Evolutionary conservation across 2,888 invertebrate species (phyloP).

Genomic region (Meiosimyza platycephala): DNA sequence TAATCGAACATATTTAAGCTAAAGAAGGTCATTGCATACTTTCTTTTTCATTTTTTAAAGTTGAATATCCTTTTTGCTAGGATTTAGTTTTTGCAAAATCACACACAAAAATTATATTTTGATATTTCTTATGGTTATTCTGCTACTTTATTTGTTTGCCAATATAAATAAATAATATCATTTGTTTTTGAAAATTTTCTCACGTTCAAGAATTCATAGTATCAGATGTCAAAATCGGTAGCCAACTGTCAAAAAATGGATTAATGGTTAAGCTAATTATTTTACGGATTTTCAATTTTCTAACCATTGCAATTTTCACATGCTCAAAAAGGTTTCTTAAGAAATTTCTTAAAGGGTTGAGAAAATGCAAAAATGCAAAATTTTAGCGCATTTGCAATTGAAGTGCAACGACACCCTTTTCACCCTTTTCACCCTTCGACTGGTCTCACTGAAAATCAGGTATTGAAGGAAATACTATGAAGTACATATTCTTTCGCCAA

Average conservation of each 20-base stretch:
- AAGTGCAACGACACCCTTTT: background rate
- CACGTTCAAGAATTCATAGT: constrained; percentile 15
- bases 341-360: constrained; percentile 1
- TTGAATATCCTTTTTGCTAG: too few relatives aligned
- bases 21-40: too few relatives aligned
- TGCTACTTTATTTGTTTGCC: too few relatives aligned
- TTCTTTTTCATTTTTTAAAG: too few relatives aligned
- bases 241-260: constrained; percentile 32
- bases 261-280: constrained; percentile 33
- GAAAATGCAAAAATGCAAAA: constrained; percentile 15
- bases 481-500: too few relatives aligned
- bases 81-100: too few relatives aligned
- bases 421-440: background rate
- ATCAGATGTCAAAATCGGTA: constrained; percentile 23
- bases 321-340: background rate
- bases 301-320: background rate
- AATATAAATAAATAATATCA: too few relatives aligned
- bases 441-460: too few relatives aligned
- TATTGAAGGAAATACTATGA: background rate
- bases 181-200: background rate
- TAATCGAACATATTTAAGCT: too few relatives aligned
- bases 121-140: too few relatives aligned
- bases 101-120: too few relatives aligned
- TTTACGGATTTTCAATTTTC: constrained; percentile 24
- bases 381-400: background rate